These are phyloP conservation scores for Enteromius unitaeniatus DNA, from an alignment of 2,797 vertebrate species.

Conservation along the genomic window DNA sequence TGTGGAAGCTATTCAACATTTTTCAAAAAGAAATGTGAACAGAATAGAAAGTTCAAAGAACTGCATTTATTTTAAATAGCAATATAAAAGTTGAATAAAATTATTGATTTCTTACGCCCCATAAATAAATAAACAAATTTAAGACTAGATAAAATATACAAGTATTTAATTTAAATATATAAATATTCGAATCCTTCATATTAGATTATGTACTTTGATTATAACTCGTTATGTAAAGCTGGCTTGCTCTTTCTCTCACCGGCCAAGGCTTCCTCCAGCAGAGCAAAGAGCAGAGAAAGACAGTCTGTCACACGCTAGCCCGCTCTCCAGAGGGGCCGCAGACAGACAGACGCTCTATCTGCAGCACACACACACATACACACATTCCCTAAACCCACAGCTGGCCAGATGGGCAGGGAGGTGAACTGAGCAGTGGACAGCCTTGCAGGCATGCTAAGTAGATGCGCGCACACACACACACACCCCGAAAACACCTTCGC, in stretches of 20 bases:
- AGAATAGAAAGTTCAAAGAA: not conserved
- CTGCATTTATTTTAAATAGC: not conserved
- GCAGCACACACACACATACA: not conserved
- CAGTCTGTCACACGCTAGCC: conserved; percentile 48
- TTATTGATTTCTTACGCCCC: not conserved
- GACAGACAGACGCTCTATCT: conserved; percentile 43
- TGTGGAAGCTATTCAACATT: too few species aligned
- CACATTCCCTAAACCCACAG: conserved; percentile 26
- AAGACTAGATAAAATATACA: not conserved
- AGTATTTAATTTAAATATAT: not conserved
- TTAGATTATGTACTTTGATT: conserved; percentile 1
- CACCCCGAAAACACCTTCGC: conserved; percentile 13
- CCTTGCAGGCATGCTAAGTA: conserved; percentile 31
- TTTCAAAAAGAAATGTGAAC: too few species aligned
- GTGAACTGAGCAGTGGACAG: conserved; percentile 38
- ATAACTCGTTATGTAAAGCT: not conserved
- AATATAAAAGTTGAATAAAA: not conserved
- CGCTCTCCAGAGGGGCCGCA: conserved; percentile 47
- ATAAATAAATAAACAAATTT: not conserved
- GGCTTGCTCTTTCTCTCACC: conserved; percentile 5
- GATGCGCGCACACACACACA: not conserved
- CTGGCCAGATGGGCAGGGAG: conserved; percentile 47
- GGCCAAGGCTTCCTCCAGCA: conserved; percentile 42
- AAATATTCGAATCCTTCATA: not conserved
- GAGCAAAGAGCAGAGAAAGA: conserved; percentile 51